phyloP scores from a whole-genome alignment of 2,888 invertebrate genomes.

The Punctoribates punctum region DNA sequence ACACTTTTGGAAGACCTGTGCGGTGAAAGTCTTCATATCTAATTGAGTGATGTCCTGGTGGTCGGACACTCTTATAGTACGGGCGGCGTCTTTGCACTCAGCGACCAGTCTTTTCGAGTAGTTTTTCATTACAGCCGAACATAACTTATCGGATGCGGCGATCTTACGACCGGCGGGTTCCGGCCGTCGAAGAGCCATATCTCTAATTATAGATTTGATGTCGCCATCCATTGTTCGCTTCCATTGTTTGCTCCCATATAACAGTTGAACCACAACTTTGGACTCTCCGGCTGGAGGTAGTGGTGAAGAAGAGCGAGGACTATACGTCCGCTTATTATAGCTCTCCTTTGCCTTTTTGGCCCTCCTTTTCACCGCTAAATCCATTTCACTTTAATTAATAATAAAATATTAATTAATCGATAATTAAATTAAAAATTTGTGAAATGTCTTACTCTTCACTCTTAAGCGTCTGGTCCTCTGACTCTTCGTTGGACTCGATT shows the following conservation, averaged over 20 bases:
- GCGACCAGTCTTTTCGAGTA: constrained; percentile 13
- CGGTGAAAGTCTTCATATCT: constrained; percentile 26
- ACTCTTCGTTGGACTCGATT: neutral
- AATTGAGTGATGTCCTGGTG: constrained; percentile 28
- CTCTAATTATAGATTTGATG: constrained; percentile 32
- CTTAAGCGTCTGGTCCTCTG: neutral
- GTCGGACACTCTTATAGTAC: constrained; percentile 25
- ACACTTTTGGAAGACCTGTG: constrained; percentile 24
- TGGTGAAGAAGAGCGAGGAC: constrained; percentile 24
- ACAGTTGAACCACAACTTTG: constrained; percentile 29
- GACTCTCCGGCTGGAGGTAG: constrained; percentile 21
- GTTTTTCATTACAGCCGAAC: constrained; percentile 29
- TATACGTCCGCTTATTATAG: constrained; percentile 17
- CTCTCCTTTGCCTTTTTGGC: neutral
- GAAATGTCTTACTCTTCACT: constrained; percentile 6
- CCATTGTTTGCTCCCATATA: constrained; percentile 34
- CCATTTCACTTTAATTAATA: neutral
- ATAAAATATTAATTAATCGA: neutral
- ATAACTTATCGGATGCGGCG: constrained; percentile 17
- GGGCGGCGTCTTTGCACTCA: constrained; percentile 19
- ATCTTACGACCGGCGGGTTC: constrained; percentile 24
- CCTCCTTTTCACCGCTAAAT: neutral
- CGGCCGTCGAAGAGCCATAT: constrained; percentile 25
- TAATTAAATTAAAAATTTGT: neutral
- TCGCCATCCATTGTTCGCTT: constrained; percentile 35